Conservation (phyloP, 2,113 vertebrate genomes). For the Oriolus oriolus region DNA sequence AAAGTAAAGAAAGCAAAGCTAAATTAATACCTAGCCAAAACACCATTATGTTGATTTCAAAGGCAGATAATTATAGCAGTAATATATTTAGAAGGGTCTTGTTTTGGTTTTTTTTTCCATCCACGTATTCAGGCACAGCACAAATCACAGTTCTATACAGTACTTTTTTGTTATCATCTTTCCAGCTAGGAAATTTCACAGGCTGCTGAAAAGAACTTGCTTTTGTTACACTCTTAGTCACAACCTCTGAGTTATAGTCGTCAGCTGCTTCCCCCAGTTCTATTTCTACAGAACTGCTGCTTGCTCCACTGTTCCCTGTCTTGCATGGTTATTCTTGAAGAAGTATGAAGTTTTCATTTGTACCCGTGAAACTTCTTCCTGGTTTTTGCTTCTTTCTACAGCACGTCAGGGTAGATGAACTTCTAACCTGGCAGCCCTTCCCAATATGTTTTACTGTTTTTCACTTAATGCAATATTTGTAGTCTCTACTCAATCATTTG, state of each 20-base stretch:
- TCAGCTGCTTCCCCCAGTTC: neutral
- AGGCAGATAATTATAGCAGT: neutral
- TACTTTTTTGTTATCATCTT: neutral
- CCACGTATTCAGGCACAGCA: rapidly evolving
- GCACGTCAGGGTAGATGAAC: neutral
- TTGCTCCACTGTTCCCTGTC: neutral
- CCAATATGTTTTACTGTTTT: neutral
- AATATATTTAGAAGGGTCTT: neutral
- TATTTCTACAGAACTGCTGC: neutral
- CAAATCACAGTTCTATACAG: neutral
- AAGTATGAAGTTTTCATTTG: neutral
- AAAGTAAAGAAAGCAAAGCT: neutral
- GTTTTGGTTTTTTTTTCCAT: neutral
- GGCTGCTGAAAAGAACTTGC: neutral
- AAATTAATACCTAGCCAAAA: conserved; percentile 13
- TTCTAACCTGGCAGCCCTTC: neutral
- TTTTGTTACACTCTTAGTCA: neutral
- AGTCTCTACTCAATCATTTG: neutral
- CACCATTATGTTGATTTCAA: neutral
- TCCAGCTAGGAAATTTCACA: neutral
- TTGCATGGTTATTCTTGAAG: neutral
- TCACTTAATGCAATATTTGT: neutral
- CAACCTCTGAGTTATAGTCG: neutral
- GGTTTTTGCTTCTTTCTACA: neutral
- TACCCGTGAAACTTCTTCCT: neutral